phyloP scores from a whole-genome alignment of 2,797 vertebrate genomes.

The Meda fulgida region DNA sequence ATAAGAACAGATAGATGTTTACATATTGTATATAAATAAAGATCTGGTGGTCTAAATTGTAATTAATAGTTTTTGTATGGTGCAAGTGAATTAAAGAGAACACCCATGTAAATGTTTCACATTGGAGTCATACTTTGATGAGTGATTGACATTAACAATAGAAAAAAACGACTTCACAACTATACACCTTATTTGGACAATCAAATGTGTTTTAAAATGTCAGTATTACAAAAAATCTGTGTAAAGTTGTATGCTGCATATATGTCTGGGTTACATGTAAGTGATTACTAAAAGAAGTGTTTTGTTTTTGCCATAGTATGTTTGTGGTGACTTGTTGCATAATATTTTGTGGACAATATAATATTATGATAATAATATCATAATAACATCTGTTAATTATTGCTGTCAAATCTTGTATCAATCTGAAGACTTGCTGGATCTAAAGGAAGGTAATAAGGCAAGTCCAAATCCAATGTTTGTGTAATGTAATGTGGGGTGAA shows the following conservation, averaged over 20 bases:
- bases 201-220: background rate
- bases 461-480: background rate
- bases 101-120: constrained; percentile 14
- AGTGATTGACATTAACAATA: background rate
- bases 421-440: background rate
- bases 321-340: background rate
- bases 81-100: constrained; percentile 45
- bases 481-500: background rate
- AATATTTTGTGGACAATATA: background rate
- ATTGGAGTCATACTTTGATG: background rate
- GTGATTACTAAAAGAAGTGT: background rate
- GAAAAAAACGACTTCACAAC: background rate
- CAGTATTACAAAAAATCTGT: background rate
- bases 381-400: background rate
- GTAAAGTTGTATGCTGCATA: background rate
- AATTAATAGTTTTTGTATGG: constrained; percentile 47
- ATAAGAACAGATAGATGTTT: constrained; percentile 60
- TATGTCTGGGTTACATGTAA: background rate
- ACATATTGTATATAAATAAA: constrained; percentile 70
- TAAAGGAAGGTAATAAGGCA: background rate
- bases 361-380: no score
- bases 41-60: constrained; percentile 61
- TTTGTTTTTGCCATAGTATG: background rate
- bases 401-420: background rate
- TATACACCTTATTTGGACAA: background rate